Evolutionary conservation across 2,888 invertebrate genomes (phyloP).

Genomic region (Coleophora flavipennella): DNA sequence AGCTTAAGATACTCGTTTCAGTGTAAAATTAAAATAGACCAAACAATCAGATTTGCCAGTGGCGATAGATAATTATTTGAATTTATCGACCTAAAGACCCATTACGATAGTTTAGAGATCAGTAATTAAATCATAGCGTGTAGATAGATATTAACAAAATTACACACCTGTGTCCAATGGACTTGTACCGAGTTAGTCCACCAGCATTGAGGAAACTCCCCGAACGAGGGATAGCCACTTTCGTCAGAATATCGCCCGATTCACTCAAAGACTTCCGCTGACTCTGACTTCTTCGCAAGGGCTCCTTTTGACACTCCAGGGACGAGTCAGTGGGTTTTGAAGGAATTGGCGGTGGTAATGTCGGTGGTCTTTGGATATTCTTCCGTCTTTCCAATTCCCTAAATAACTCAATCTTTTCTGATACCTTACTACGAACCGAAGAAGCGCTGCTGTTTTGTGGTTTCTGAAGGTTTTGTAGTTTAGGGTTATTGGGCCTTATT

Average conservation of each 20-base stretch:
- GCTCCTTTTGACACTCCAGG: slow-evolving; percentile 42
- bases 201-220: slow-evolving; percentile 89
- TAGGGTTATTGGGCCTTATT: slow-evolving; percentile 32
- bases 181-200: slow-evolving; percentile 83
- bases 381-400: slow-evolving; percentile 60
- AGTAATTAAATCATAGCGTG: no score
- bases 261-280: slow-evolving; percentile 65
- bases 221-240: slow-evolving; percentile 88
- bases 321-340: slow-evolving; percentile 42
- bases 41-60: no score
- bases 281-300: slow-evolving; percentile 60
- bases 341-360: slow-evolving; percentile 61
- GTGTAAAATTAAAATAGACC: slow-evolving; percentile 24
- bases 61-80: no score
- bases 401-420: slow-evolving; percentile 65
- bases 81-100: no score
- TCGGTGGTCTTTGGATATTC: slow-evolving; percentile 62
- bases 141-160: no score
- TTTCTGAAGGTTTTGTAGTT: slow-evolving; percentile 32
- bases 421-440: slow-evolving; percentile 63
- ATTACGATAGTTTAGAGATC: no score
- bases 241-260: slow-evolving; percentile 86
- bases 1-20: slow-evolving; percentile 29
- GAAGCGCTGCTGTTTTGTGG: slow-evolving; percentile 50
- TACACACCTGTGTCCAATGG: slow-evolving; percentile 76